Percentiles rank a stretch among this genome's conserved stretches.
These are phyloP conservation scores for Idaea dimidiata DNA, from an alignment of 2,888 invertebrate species.

Conservation along the genomic window DNA sequence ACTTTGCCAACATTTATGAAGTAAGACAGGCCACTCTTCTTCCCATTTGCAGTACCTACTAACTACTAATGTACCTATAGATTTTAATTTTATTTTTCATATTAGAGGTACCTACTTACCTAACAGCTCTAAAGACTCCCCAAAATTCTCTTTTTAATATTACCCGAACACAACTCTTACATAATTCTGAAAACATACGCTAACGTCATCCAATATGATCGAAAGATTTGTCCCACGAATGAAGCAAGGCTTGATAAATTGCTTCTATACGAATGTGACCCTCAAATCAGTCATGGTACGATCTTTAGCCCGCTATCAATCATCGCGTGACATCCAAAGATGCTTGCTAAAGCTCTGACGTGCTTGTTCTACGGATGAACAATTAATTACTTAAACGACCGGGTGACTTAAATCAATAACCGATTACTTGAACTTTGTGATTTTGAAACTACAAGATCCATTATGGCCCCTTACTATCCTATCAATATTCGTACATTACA, in stretches of 20 bases:
- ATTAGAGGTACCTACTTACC: no score
- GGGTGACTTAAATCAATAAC: not conserved
- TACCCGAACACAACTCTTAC: not conserved
- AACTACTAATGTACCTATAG: no score
- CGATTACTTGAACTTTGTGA: not conserved
- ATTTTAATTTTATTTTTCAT: no score
- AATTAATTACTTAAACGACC: constrained; percentile 20
- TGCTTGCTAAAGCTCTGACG: constrained; percentile 22
- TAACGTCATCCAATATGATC: not conserved
- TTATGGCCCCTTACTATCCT: not conserved
- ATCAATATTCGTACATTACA: no score
- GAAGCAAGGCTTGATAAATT: constrained; percentile 2
- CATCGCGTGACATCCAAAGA: constrained; percentile 39
- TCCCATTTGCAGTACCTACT: no score
- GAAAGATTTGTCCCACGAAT: not conserved
- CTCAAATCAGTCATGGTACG: constrained; percentile 4
- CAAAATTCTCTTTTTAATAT: no score
- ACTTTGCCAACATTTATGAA: no score
- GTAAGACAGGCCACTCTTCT: no score
- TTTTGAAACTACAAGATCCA: not conserved
- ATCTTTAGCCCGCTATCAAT: constrained; percentile 45
- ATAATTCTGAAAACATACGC: not conserved
- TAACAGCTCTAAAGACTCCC: no score
- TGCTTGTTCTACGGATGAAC: constrained; percentile 33
- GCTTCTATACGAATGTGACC: constrained; percentile 1